A percentile compares a stretch with the other conserved stretches of the same genome.
These are phyloP conservation scores for Cranoglanis bouderius DNA, from an alignment of 2,113 vertebrate species.

Conservation along the genomic window DNA sequence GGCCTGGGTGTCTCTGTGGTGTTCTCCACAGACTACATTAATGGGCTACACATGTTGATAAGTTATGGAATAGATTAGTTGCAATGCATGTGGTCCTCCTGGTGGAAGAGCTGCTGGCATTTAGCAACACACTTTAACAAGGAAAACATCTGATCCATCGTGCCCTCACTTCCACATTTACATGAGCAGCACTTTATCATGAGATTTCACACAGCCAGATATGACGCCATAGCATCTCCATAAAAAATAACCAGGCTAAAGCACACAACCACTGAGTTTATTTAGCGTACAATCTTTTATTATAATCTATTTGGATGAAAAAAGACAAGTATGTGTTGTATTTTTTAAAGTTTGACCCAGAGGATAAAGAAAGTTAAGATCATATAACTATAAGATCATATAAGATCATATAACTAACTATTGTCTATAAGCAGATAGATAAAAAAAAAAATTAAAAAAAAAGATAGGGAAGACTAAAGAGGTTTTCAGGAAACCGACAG, in stretches of 20 bases:
- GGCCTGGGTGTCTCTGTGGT: slow-evolving; percentile 70
- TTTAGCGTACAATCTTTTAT: slow-evolving; percentile 52
- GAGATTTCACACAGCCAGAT: slow-evolving; percentile 68
- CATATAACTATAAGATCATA: background rate
- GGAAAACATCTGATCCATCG: slow-evolving; percentile 62
- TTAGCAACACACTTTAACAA: slow-evolving; percentile 67
- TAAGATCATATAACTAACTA: background rate
- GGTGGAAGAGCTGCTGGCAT: slow-evolving; percentile 62
- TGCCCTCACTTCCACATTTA: slow-evolving; percentile 69
- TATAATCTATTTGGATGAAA: slow-evolving; percentile 68
- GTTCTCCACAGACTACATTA: slow-evolving; percentile 73
- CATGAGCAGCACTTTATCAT: slow-evolving; percentile 18
- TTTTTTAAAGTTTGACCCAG: slow-evolving; percentile 15
- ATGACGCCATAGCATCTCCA: slow-evolving; percentile 65
- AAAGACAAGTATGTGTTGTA: slow-evolving; percentile 66
- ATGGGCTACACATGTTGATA: slow-evolving; percentile 75
- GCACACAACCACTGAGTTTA: slow-evolving; percentile 67
- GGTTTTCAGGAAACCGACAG: slow-evolving; percentile 31
- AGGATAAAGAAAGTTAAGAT: slow-evolving; percentile 58
- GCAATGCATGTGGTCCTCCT: slow-evolving; percentile 74
- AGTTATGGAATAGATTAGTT: slow-evolving; percentile 76
- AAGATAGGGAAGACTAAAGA: slow-evolving; percentile 28
- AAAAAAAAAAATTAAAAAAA: background rate
- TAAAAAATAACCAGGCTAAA: slow-evolving; percentile 64
- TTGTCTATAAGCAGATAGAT: background rate